These are phyloP conservation scores for Heliconius melpomene DNA, from an alignment of 1,140 invertebrate genomes.

Conservation along the genomic window DNA sequence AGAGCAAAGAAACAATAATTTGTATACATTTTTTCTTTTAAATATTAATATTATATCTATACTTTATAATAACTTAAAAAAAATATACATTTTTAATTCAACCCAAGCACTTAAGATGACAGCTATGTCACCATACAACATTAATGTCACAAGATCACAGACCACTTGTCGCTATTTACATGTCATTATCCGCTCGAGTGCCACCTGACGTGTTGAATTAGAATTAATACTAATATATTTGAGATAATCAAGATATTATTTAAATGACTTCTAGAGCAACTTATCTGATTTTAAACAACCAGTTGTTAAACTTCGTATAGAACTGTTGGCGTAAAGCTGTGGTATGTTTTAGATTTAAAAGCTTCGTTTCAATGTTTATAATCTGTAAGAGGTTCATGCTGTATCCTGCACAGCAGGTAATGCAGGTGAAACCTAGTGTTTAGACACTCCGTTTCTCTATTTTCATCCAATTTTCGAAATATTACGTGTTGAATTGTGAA, in stretches of 20 bases:
- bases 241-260: slow-evolving; percentile 13
- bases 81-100: not conserved
- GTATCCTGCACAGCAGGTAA: too few relatives aligned
- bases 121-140: slow-evolving; percentile 7
- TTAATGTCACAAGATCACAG: slow-evolving; percentile 5
- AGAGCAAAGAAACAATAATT: too few relatives aligned
- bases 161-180: slow-evolving; percentile 5
- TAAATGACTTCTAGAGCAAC: slow-evolving; percentile 6
- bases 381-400: too few relatives aligned
- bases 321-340: not conserved
- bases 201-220: slow-evolving; percentile 6
- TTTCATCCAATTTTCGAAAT: too few relatives aligned
- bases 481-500: too few relatives aligned
- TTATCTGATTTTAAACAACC: slow-evolving; percentile 13
- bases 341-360: not conserved
- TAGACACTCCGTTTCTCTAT: too few relatives aligned
- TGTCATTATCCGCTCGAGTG: not conserved
- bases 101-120: not conserved
- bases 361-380: too few relatives aligned
- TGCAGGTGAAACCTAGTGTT: too few relatives aligned
- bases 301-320: not conserved
- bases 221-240: slow-evolving; percentile 2
- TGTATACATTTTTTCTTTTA: too few relatives aligned
- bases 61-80: not conserved
- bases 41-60: too few relatives aligned